Evolutionary conservation across 1,140 invertebrate genomes (phyloP), one percentile per base, ranked within the genome.

Genomic region (Drosophila gunungcola): DNA sequence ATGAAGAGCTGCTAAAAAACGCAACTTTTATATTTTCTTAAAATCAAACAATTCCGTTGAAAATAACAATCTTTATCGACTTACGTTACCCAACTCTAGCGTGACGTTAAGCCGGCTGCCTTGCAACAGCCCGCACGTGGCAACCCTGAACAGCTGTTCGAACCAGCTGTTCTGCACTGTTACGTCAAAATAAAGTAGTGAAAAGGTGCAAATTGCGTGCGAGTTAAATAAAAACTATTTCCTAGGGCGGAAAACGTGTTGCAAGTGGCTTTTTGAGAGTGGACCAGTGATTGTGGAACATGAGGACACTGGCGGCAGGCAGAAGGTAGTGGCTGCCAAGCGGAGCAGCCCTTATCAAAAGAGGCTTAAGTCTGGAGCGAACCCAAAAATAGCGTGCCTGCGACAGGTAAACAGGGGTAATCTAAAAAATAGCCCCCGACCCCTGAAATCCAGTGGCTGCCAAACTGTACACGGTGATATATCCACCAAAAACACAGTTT

Each of bases 101-200:
- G 1, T n/a, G n/a, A 29, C 61, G 63, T 16, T 5, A 4, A 6
- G 2, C 43, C 27, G 43, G 42, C 4, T 0, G 13, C 62, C 3
- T 49, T 65, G 21, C 64, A 61, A 16, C 27, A 52, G n/a, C 45
- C 5, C 4, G 64, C 63, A 70, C 64, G 63, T 73, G 39, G 43
- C 72, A 55, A 32, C 51, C 51, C 58, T 52, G 39, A 54, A 42
- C 73, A 75, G 73, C 73, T 75, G 73, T 25, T 25, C n/a, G 36
- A 39, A 52, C 16, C 83, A 88, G 83, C 84, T 88, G 76, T 61
- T 79, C 53, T 53, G 53, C 76, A 64, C 48, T 80, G 78, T 88
- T 88, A 88, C 83, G 83, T 88, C 75, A 88, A 88, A 86, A 88
- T 64, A 88, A 77, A 73, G 45, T 69, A 52, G 55, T 77, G 55